phyloP scores from a whole-genome alignment of 2,797 vertebrate species.

The Gallinago stenura region DNA sequence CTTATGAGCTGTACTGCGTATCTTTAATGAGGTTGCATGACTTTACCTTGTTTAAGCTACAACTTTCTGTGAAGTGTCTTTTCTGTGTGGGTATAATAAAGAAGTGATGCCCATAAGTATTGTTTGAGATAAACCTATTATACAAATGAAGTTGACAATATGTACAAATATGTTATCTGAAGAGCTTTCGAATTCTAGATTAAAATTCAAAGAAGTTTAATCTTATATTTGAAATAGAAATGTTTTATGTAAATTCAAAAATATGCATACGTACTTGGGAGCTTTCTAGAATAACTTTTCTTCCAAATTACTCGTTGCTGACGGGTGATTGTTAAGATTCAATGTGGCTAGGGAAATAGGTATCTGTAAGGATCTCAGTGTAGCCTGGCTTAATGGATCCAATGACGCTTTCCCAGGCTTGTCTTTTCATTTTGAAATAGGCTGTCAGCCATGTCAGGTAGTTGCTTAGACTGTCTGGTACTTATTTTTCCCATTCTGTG shows the following conservation, averaged over 20 bases:
- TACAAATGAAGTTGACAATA: too few species aligned
- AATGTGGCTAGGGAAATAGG: background rate
- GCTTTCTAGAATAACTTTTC: background rate
- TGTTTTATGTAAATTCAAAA: background rate
- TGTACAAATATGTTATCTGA: background rate
- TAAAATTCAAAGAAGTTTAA: background rate
- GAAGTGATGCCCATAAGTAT: background rate
- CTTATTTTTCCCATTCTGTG: background rate
- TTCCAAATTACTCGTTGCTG: background rate
- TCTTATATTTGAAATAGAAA: background rate
- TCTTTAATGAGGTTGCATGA: background rate
- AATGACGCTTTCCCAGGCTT: background rate
- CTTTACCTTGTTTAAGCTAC: background rate
- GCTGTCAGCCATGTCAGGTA: background rate
- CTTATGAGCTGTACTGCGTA: background rate
- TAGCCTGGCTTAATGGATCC: background rate
- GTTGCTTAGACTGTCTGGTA: background rate
- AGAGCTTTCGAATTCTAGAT: background rate
- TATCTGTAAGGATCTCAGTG: background rate
- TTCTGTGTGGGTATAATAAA: background rate
- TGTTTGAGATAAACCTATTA: background rate
- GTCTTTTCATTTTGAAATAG: conserved; percentile 1
- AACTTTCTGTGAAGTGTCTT: background rate
- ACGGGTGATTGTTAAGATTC: background rate
- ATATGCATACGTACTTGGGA: background rate